Evolutionary conservation across 2,113 vertebrate genomes (phyloP), one percentile per base, ranked within the genome.

Genomic region (Tachuris rubrigastra): DNA sequence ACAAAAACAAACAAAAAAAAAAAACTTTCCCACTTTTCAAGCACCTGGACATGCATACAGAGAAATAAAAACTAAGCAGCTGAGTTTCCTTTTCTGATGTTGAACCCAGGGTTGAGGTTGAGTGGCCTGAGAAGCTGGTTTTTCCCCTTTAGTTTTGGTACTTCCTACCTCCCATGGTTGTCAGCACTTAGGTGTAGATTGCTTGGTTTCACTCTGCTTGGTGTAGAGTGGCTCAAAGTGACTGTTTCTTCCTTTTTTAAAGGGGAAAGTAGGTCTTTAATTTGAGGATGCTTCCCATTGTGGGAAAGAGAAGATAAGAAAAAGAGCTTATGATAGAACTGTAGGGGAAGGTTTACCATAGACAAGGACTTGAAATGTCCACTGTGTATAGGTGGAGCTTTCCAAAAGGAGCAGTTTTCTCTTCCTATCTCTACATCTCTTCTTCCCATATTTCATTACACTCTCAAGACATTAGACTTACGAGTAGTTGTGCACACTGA

Each of bases 21-120:
- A n/a, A n/a, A n/a, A n/a, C n/a, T 62, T 68, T 89, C 44, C n/a
- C 37, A 60, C 23, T 37, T 42, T 82, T 22, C 49, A 47, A 63
- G 44, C 22, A 60, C 46, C 24, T 60, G 18, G 5, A 21, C 9
- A 12, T 4, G 2, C 0, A 3, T 39, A 42, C 27, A 27, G n/a
- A 81, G 60, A 67, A 47, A 23, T 42, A 6, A 87, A 82, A 89
- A 22, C 11, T 25, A 55, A 72, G 52, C 8, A 90, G 37, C 17
- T 35, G 21, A 7, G 28, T 78, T 78, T 93, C 9, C 15, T 73
- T 93, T 60, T 58, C n/a, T 37, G 55, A 3, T 53, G 33, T 46
- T 31, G 27, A 79, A 49, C 46, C 31, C 63, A 90, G 24, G 46
- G 35, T 24, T 23, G 23, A 85, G 23, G 30, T 14, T 67, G 23